Evolutionary conservation across 2,888 invertebrate genomes (phyloP).

Genomic region (Bhutanitis thaidina): DNA sequence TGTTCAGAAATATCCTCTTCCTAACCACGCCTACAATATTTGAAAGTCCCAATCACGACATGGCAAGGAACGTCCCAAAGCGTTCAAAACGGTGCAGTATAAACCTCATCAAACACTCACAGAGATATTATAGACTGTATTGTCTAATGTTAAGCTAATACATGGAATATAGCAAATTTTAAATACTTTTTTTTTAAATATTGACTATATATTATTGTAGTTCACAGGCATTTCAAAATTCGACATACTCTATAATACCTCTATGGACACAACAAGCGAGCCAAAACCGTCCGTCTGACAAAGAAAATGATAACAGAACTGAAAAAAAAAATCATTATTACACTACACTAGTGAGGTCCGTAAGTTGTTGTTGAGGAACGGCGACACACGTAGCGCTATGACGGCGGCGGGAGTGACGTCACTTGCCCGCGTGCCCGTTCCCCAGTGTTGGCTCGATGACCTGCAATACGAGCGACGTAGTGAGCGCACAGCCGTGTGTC

Average conservation of each 20-base stretch:
- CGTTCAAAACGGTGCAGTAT: constrained; percentile 7
- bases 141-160: constrained; percentile 3
- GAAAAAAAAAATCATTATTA: constrained; percentile 40
- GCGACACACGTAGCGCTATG: constrained; percentile 71
- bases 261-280: constrained; percentile 26
- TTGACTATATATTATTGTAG: no score
- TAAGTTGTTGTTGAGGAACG: constrained; percentile 70
- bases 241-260: constrained; percentile 8
- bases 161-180: constrained; percentile 5
- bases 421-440: constrained; percentile 68
- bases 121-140: constrained; percentile 14
- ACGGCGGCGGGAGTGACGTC: constrained; percentile 46
- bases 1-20: background rate
- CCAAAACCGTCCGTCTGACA: constrained; percentile 37
- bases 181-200: background rate
- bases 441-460: constrained; percentile 61
- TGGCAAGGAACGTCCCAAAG: constrained; percentile 9
- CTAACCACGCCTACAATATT: constrained; percentile 1
- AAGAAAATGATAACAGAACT: constrained; percentile 22
- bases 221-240: background rate
- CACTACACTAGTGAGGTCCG: constrained; percentile 77
- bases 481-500: constrained; percentile 74
- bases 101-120: constrained; percentile 7
- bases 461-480: constrained; percentile 67
- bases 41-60: constrained; percentile 6